Evolutionary conservation across 2,888 invertebrate species (phyloP), one percentile per base, ranked within the genome.

Genomic region (Polyommatus iphigenia): DNA sequence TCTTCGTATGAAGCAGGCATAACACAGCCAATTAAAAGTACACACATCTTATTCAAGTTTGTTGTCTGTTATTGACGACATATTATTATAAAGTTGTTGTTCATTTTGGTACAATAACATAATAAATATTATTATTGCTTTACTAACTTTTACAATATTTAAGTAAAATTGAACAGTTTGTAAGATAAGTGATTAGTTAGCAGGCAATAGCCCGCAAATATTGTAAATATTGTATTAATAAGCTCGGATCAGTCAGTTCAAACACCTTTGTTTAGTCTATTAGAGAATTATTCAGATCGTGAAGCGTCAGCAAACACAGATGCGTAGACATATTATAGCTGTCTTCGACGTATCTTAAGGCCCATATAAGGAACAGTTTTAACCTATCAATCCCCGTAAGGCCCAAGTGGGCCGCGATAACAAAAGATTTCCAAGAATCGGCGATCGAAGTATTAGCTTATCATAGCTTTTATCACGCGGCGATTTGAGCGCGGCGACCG

Each of bases 241-340:
- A 54, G 75, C 24, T 6, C 54, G 73, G 41, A 73, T 75, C 15
- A 54, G 50, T 50, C 29, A 50, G 75, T 75, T 75, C 75, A 50
- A 15, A 50, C 75, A 54, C 75, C 75, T 75, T 75, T 75, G 75
- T 29, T 75, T 75, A 50, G 50, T 54, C 29, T 75, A 18, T 54
- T 50, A 75, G 29, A 75, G 18, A 54, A 75, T 54, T 54, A 75
- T 50, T 75, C 75, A 54, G 54, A 75, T 54, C 41, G 73, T 7
- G 75, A 46, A 75, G 29, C n/a, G 29, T 54, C 54, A 29, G 50
- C 75, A 54, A 75, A 67, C 29, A 24, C 62, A 24, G 29, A 67
- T 67, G 67, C 67, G 29, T 32, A 67, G 29, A 18, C 29, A 67
- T 32, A 13, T 29, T 10, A 3, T 24, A 18, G 1, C 13, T 24